Evolutionary conservation across 2,888 invertebrate genomes (phyloP), one percentile per base, ranked within the genome.

Genomic region (Limenitis arthemis): DNA sequence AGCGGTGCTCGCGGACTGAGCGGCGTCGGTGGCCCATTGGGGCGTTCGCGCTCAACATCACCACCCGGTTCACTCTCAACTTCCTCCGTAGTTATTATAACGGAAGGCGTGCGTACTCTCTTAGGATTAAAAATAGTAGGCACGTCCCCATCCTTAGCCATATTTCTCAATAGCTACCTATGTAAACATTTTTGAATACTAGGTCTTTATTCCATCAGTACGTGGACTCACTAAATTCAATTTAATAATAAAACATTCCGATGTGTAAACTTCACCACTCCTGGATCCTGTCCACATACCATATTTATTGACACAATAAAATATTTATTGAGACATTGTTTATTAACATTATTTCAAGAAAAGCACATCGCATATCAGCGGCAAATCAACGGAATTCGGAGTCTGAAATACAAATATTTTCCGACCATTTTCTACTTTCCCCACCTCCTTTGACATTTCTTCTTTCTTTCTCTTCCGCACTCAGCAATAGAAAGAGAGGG

Each of bases 111-210:
- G 57, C 91, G 88, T 52, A 90, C 90, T 62, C 91, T 86, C 72
- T 90, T 90, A 41, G 93, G 94, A 79, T 94, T 93, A 79, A 94
- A 94, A 70, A 94, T 94, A 61, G 93, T 93, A 62, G 93, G 91
- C 80, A 94, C 89, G 76, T 93, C 93, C 66, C 91, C 91, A 88
- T 91, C 91, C 63, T 91, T 87, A 61, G 89, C 91, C 91, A 91
- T 91, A 52, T 66, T 73, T 65, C 51, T 53, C 56, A 59, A 56
- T 44, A 56, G 62, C 60, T 54, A 49, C 56, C 57, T 58, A 56
- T 48, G 54, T 51, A 62, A 51, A 65, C 69, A 68, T 67, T 54
- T 56, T 60, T 54, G 53, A 55, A 55, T 60, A 51, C 54, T 60
- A 54, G 53, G 54, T 50, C 50, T 54, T 52, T 55, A 56, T 53